A percentile compares a stretch with the other conserved stretches of the same genome.
Conservation (phyloP, 2,113 vertebrate genomes). For the Amphilophus citrinellus region DNA sequence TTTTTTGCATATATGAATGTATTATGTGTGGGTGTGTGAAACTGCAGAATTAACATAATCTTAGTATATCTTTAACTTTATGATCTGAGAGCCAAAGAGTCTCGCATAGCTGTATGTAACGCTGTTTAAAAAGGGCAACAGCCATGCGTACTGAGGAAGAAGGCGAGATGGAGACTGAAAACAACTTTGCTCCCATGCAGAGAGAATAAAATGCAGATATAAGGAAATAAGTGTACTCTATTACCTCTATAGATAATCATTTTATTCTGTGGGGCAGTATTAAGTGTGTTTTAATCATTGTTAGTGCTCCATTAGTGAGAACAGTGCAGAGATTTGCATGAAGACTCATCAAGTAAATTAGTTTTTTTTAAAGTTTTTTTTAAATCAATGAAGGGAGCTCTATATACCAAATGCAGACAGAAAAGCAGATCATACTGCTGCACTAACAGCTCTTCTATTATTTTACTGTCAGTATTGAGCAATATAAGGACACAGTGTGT, state of each 20-base stretch:
- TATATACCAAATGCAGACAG: slow-evolving; percentile 1
- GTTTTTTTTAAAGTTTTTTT: slow-evolving; percentile 11
- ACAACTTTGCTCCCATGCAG: background rate
- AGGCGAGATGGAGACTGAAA: background rate
- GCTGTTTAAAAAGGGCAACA: background rate
- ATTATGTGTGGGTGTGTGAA: background rate
- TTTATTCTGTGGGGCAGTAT: slow-evolving; percentile 25
- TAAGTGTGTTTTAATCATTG: slow-evolving; percentile 39
- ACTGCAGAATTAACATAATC: slow-evolving; percentile 2
- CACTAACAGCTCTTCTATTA: slow-evolving; percentile 46
- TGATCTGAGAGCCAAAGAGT: background rate
- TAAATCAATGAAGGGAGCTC: slow-evolving; percentile 37
- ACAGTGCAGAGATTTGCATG: slow-evolving; percentile 33
- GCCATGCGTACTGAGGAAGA: background rate
- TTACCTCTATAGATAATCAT: slow-evolving; percentile 25
- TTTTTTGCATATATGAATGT: background rate
- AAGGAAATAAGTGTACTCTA: background rate
- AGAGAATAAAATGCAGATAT: slow-evolving; percentile 3
- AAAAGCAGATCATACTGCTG: slow-evolving; percentile 23
- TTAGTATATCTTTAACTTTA: slow-evolving; percentile 16
- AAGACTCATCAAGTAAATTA: slow-evolving; percentile 49
- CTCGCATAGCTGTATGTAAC: background rate
- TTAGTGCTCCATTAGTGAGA: slow-evolving; percentile 35
- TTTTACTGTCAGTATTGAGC: slow-evolving; percentile 41
- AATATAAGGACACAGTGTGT: slow-evolving; percentile 7